Evolutionary conservation across 2,888 invertebrate genomes (phyloP), one percentile per base, ranked within the genome.

Genomic region (Papilio elwesi): DNA sequence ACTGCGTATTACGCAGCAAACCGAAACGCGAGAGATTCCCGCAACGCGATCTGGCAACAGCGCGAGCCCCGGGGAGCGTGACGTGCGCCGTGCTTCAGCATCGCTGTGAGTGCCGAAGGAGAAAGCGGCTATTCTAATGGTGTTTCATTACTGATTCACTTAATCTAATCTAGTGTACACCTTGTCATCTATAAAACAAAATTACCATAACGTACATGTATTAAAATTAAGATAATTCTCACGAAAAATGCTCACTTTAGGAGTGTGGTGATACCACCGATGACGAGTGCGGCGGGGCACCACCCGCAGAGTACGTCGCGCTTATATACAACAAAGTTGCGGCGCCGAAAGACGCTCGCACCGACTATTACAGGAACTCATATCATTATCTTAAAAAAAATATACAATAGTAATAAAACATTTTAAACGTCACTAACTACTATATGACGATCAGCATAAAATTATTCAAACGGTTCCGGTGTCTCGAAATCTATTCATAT

Each of bases 71-170:
- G 26, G 26, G 26, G 1, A 1, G 81, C 77, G 75, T 76, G 74
- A 77, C 80, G 78, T 78, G 82, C 80, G 78, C 83, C 83, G 89
- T 86, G 89, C 90, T 87, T 87, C 92, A 91, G 90, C 92, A 88
- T 88, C 90, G 87, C 90, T 87, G 87, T 85, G 84, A 80, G 91
- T 91, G 92, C 90, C 92, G 90, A 90, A 87, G 90, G 91, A 90
- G 90, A 91, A 93, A 92, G 93, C 94, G 92, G 93, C 93, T 93
- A 94, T 91, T 85, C 93, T 94, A 93, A 92, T 93, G 94, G 94
- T 94, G 94, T 94, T 89, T 89, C 90, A 87, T 91, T 91, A 92
- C 91, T 91, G 93, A 89, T 90, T 92, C 90, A 83, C 94, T 94
- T 94, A 94, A 86, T 89, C 94, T 94, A 94, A 87, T 85, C 92